Base-by-base conservation (phyloP, 1,140 invertebrate species). In the Eubasilissa regina region DNA sequence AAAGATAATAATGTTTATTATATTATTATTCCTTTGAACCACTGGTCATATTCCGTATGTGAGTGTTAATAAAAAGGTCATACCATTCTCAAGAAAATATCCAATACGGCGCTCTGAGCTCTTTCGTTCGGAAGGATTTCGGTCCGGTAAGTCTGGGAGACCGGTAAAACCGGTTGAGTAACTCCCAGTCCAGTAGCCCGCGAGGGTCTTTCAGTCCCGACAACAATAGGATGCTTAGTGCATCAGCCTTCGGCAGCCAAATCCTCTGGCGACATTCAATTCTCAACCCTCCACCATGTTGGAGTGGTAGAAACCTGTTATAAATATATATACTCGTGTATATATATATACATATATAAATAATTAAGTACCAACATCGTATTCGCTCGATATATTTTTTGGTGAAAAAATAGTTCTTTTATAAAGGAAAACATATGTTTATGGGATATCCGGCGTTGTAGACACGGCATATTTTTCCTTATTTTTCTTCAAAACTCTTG, bases 211-310 rank as follows among this genome's bases (percentile, higher is more conserved):
- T 68, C 43, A 3, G 8, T 1, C 35, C 64, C 15, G 43, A 44
- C 64, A 68, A 68, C 64, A 68, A 68, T 68, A 68, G 43, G 35
- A 47, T 68, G 44, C 64, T 68, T 68, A 68, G 64, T 68, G 64
- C 64, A 68, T 68, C 64, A 68, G 64, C 19, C 44, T 43, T 68
- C 17, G 21, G 64, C 64, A 68, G 45, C 64, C 64, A 47, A 68
- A 68, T 68, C 64, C 64, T 68, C 64, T 45, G 64, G 13, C 64
- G 64, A 68, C 64, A 68, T 43, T 68, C 64, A 68, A 68, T 68
- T 68, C 64, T n/a, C 35, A 47, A 45, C 64, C 44, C 6, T 35
- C 25, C 25, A 35, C 25, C 25, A 35, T n/a, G n/a, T n/a, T n/a
- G n/a, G n/a, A n/a, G n/a, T n/a, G n/a, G n/a, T n/a, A n/a, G n/a